Percentiles rank a stretch among this genome's conserved stretches.
Conservation (phyloP, 1,140 invertebrate genomes). For the Heliothis subflexa region DNA sequence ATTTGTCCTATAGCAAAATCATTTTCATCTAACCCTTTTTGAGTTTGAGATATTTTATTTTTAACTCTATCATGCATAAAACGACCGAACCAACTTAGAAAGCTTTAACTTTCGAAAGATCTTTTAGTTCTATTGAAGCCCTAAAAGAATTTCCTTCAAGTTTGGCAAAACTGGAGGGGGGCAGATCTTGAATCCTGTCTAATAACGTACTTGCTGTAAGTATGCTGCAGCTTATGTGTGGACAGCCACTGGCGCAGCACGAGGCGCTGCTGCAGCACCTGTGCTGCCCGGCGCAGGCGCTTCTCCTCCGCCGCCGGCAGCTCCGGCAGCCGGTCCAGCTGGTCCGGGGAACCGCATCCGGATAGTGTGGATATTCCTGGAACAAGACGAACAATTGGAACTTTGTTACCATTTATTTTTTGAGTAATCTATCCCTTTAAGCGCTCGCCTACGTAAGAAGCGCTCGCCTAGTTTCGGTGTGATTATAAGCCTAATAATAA, state of each 20-base stretch:
- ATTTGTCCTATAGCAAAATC: too few species aligned
- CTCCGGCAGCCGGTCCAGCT: constrained; percentile 90
- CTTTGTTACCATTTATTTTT: not conserved
- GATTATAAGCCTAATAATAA: too few species aligned
- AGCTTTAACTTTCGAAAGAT: not conserved
- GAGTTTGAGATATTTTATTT: too few species aligned
- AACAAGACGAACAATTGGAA: constrained; percentile 31
- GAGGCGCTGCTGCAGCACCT: constrained; percentile 92
- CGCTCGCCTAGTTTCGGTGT: too few species aligned
- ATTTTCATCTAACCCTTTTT: too few species aligned
- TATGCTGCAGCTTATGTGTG: constrained; percentile 90
- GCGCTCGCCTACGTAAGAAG: too few species aligned
- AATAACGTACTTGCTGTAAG: constrained; percentile 89
- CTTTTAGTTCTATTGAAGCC: too few species aligned
- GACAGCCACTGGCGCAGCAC: constrained; percentile 93
- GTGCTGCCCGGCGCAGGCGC: constrained; percentile 91
- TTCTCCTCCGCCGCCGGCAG: constrained; percentile 93
- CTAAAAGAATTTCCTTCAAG: too few species aligned
- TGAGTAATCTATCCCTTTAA: not conserved
- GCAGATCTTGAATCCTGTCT: too few species aligned
- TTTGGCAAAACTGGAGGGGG: too few species aligned
- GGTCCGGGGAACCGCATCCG: constrained; percentile 89
- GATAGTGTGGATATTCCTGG: constrained; percentile 93
- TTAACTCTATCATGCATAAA: not conserved
- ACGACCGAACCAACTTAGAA: too few species aligned